Evolutionary conservation across 1,140 invertebrate species (phyloP), one percentile per base, ranked within the genome.

Genomic region (Neodiprion fabricii): DNA sequence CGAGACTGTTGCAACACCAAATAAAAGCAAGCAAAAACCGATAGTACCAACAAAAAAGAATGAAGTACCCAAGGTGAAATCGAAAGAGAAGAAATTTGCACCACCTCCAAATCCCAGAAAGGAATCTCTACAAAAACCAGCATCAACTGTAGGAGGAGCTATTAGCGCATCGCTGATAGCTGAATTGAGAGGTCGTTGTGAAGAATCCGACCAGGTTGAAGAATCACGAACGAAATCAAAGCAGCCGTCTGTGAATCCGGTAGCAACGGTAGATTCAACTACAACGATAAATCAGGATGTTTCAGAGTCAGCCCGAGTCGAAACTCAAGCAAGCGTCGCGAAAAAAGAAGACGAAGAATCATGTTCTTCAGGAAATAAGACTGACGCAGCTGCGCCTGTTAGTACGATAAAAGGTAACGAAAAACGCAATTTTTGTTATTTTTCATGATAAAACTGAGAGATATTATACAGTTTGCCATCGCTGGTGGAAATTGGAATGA

Each of bases 91-190:
- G 53, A 12, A 12, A 4, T 0, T 1, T 12, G 11, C 53, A 61
- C 53, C 53, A 61, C 0, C 53, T 12, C 5, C 0, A 12, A 9
- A 5, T 5, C 3, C 53, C 11, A 61, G 53, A 17, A 14, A 12
- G 8, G 53, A 61, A 14, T 61, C 53, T 61, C n/a, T 61, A 17
- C 53, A 61, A 17, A 40, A 61, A 61, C 11, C 53, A 61, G 53
- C 53, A 12, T 4, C 28, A 40, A 40, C 28, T 40, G 28, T 1
- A 40, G 28, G 48, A 78, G n/a, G 76, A 78, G 11, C 12, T 1
- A 40, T 1, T 40, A 40, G 11, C 53, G 11, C 53, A 17, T 61
- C 53, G 9, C 9, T 61, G 4, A 61, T 61, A 12, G n/a, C 11
- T 61, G 53, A 61, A 61, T 61, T 61, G 53, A 61, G 5, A 17